Percentiles rank a stretch among this genome's conserved stretches.
These are phyloP conservation scores for Cairina moschata DNA, from an alignment of 2,113 vertebrate species.

Conservation along the genomic window DNA sequence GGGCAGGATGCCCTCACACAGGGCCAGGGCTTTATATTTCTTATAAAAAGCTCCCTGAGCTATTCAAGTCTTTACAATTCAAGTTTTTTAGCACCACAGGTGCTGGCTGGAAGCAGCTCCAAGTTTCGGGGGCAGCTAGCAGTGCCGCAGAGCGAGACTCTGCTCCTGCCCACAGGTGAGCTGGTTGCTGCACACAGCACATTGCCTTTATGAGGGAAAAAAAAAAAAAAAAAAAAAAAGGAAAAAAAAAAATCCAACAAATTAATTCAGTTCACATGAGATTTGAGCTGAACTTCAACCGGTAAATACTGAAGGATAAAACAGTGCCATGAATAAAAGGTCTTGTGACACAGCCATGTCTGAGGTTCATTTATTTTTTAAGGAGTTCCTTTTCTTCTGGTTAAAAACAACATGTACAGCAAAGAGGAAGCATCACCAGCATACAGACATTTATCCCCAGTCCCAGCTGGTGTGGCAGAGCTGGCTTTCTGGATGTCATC, in stretches of 20 bases:
- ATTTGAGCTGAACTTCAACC: background rate
- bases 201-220: background rate
- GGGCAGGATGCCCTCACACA: background rate
- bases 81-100: background rate
- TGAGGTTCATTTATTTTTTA: slow-evolving; percentile 30
- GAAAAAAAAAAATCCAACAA: background rate
- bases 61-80: slow-evolving; percentile 12
- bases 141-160: background rate
- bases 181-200: background rate
- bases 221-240: background rate
- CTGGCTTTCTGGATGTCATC: background rate
- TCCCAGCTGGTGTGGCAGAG: background rate
- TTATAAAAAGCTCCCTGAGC: slow-evolving; percentile 13
- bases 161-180: background rate
- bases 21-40: background rate
- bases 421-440: background rate
- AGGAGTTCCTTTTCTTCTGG: background rate
- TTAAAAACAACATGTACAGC: slow-evolving; percentile 22
- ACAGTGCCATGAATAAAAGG: background rate
- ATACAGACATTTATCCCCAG: background rate
- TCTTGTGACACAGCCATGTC: background rate
- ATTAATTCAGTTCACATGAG: background rate
- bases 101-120: background rate
- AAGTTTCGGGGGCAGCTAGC: background rate
- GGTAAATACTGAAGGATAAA: background rate